These are phyloP conservation scores for Cyclophora punctaria DNA, from an alignment of 2,888 invertebrate genomes.

Conservation along the genomic window DNA sequence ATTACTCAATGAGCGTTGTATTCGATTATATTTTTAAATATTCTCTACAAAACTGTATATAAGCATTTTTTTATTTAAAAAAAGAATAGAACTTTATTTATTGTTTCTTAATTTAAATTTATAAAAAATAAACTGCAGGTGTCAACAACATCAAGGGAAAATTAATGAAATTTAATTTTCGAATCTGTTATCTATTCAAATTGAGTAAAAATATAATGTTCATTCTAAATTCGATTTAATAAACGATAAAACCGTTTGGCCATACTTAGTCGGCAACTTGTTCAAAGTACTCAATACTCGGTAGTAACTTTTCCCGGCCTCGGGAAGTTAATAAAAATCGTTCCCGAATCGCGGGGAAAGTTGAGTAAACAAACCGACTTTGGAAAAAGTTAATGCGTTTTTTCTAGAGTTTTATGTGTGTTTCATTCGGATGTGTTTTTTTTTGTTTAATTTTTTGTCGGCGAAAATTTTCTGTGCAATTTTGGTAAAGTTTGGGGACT, in stretches of 20 bases:
- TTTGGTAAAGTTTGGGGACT: too few relatives aligned
- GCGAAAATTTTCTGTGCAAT: too few relatives aligned
- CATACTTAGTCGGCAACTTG: constrained; percentile 48
- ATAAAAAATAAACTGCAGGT: too few relatives aligned
- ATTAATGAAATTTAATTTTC: too few relatives aligned
- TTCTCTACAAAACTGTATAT: too few relatives aligned
- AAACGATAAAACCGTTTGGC: constrained; percentile 55
- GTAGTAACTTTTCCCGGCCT: constrained; percentile 17
- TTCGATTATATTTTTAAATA: neutral
- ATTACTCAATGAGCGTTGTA: constrained; percentile 25
- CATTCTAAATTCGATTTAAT: constrained; percentile 53
- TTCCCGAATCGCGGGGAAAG: constrained; percentile 38
- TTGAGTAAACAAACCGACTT: constrained; percentile 52
- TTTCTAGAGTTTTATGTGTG: constrained; percentile 4
- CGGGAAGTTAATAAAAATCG: constrained; percentile 66
- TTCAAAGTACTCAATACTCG: constrained; percentile 32
- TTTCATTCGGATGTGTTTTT: neutral
- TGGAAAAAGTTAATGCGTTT: constrained; percentile 22
- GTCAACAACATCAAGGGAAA: too few relatives aligned
- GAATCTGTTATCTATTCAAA: neutral
- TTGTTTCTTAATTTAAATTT: too few relatives aligned
- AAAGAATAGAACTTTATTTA: too few relatives aligned
- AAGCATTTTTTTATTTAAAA: too few relatives aligned
- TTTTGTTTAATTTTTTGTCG: neutral
- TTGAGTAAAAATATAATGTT: constrained; percentile 23